Evolutionary conservation across 2,113 vertebrate genomes (phyloP).

Genomic region (Centropus bengalensis): DNA sequence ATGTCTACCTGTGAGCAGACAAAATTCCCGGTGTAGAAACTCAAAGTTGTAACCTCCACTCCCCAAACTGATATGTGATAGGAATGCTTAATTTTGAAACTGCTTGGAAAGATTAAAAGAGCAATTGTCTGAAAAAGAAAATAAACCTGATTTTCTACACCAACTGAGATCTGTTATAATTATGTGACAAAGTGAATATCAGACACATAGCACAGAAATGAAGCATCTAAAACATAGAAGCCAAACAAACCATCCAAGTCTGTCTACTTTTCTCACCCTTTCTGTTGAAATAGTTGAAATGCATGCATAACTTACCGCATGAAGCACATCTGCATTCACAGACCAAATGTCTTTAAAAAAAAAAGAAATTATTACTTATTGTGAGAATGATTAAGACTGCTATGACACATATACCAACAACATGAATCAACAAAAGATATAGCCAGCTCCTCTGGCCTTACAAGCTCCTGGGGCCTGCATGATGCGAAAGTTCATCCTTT

Average conservation of each 20-base stretch:
- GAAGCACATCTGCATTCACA: constrained; percentile 22
- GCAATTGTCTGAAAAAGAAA: constrained; percentile 32
- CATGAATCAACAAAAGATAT: constrained; percentile 37
- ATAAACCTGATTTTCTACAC: constrained; percentile 48
- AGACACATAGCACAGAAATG: not conserved
- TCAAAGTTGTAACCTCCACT: not conserved
- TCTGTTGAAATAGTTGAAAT: not conserved
- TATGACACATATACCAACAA: not conserved
- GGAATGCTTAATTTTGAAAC: constrained; percentile 22
- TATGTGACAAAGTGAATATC: constrained; percentile 22
- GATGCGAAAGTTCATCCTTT: not conserved
- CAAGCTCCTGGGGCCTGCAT: not conserved
- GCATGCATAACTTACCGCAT: not conserved
- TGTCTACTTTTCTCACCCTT: not conserved
- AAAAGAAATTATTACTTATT: constrained; percentile 43
- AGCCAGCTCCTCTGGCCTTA: not conserved
- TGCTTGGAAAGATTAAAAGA: constrained; percentile 60
- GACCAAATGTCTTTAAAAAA: not conserved
- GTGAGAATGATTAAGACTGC: not conserved
- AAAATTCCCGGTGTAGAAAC: constrained; percentile 49
- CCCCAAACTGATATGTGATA: not conserved
- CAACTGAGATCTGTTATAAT: not conserved
- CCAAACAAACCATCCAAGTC: constrained; percentile 15
- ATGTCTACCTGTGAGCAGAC: constrained; percentile 28
- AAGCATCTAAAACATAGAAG: constrained; percentile 9